A percentile compares a stretch with the other conserved stretches of the same genome.
These are phyloP conservation scores for Meloidogyne exigua DNA, from an alignment of 1,140 invertebrate genomes.

Conservation along the genomic window DNA sequence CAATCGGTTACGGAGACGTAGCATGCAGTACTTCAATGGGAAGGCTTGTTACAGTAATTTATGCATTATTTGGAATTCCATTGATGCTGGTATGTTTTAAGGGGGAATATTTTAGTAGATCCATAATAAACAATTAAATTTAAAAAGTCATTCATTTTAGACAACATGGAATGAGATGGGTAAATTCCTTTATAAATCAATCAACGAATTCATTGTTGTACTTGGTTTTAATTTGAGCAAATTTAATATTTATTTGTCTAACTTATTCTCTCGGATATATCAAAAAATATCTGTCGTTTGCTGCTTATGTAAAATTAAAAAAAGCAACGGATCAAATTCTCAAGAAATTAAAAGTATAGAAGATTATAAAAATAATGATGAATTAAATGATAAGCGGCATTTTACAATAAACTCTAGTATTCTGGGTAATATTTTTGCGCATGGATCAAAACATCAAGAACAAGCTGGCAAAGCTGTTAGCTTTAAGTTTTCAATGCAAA, in stretches of 20 bases:
- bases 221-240: background rate
- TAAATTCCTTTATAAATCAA: conserved; percentile 85
- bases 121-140: no score
- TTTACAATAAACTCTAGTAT: no score
- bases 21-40: conserved; percentile 86
- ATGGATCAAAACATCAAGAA: background rate
- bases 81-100: conserved; percentile 77
- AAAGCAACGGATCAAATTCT: background rate
- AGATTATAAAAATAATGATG: background rate
- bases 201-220: conserved; percentile 45
- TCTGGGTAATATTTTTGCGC: background rate
- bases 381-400: background rate
- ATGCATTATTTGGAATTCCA: conserved; percentile 89
- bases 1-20: conserved; percentile 84
- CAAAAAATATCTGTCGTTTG: background rate
- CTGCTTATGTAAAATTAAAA: background rate
- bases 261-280: background rate
- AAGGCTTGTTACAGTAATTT: conserved; percentile 91
- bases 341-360: background rate
- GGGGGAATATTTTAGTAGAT: no score
- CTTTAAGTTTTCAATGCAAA: background rate
- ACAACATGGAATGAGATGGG: conserved; percentile 87
- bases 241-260: background rate
- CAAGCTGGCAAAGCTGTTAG: background rate
- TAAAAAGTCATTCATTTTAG: background rate